Conservation (phyloP, 2,797 vertebrate species). For the Sebastiscus tertius region DNA sequence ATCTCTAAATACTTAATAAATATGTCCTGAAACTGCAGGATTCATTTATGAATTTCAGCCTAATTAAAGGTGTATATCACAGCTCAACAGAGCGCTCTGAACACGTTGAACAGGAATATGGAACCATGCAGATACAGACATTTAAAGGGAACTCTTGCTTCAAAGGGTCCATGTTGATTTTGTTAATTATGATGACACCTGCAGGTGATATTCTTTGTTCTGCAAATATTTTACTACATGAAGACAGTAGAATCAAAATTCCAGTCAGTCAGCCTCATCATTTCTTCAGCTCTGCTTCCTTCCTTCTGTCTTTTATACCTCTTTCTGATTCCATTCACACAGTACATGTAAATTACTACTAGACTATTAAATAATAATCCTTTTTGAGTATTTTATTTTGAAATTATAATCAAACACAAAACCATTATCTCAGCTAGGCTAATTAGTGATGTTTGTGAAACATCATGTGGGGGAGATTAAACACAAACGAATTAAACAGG, state of each 20-base stretch:
- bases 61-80: neutral
- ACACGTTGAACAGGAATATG: neutral
- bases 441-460: conserved; percentile 13
- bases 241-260: neutral
- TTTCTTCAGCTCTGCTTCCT: neutral
- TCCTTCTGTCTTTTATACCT: neutral
- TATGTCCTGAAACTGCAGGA: neutral
- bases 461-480: conserved; percentile 7
- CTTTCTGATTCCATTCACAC: neutral
- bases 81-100: neutral
- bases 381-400: conserved; percentile 5
- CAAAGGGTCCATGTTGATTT: neutral
- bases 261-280: neutral
- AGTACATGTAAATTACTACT: neutral
- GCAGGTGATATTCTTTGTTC: neutral
- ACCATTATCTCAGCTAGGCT: conserved; percentile 3
- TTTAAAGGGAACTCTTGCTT: neutral
- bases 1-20: neutral
- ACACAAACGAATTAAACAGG: conserved; percentile 19
- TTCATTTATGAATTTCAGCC: neutral
- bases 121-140: neutral
- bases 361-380: neutral
- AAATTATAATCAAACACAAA: neutral
- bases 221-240: neutral
- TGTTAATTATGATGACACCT: neutral